phyloP scores from a whole-genome alignment of 1,140 invertebrate species.

The Dysdera silvatica region DNA sequence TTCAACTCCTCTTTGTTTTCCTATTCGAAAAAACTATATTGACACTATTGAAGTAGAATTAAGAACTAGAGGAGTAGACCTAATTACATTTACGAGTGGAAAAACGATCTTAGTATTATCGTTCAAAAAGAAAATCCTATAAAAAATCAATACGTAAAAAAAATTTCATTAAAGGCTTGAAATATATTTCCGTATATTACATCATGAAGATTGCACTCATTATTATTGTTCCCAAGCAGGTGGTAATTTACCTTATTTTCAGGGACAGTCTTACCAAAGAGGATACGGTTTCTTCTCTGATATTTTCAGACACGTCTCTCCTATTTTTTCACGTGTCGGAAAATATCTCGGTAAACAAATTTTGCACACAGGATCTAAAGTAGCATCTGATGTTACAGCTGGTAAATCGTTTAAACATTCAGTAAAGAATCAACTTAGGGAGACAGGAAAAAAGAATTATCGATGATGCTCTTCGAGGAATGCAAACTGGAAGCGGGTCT shows the following conservation, averaged over 20 bases:
- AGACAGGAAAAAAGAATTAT: constrained; percentile 3
- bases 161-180: too few species aligned
- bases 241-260: too few species aligned
- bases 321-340: background rate
- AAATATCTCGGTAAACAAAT: background rate
- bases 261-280: background rate
- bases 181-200: too few species aligned
- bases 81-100: background rate
- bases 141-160: too few species aligned
- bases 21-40: background rate
- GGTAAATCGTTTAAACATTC: background rate
- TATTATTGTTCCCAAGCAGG: too few species aligned
- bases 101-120: background rate
- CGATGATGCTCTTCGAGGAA: background rate
- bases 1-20: background rate
- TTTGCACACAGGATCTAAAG: background rate
- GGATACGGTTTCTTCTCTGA: background rate
- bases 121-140: too few species aligned
- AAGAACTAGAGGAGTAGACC: background rate
- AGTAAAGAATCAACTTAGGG: background rate
- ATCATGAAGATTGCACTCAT: too few species aligned
- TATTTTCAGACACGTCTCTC: background rate
- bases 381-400: background rate
- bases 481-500: background rate
- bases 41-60: constrained; percentile 3